A percentile compares a stretch with the other conserved stretches of the same genome.
phyloP scores from a whole-genome alignment of 2,113 vertebrate species.

The Ochotona curzoniae region DNA sequence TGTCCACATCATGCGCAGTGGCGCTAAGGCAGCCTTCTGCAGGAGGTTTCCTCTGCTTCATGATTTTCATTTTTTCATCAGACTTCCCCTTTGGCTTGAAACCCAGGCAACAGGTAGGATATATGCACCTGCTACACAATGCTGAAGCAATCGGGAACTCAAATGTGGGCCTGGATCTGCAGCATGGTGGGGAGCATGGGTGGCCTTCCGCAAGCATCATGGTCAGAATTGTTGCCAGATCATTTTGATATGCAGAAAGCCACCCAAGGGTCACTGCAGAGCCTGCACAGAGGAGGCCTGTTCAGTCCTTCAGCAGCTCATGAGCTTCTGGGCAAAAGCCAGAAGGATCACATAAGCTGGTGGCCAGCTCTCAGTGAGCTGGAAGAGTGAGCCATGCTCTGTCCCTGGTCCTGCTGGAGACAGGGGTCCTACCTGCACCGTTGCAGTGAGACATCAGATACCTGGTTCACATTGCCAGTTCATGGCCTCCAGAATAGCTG shows the following conservation, averaged over 20 bases:
- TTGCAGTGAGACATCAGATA: not conserved
- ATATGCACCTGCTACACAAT: not conserved
- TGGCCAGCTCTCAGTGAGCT: not conserved
- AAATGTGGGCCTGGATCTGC: not conserved
- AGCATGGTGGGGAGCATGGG: too few relatives aligned
- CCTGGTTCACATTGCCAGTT: not conserved
- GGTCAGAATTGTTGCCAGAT: not conserved
- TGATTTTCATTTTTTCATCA: not conserved
- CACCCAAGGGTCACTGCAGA: not conserved
- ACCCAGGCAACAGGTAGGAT: not conserved
- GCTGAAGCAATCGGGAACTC: not conserved
- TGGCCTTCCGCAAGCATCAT: not conserved
- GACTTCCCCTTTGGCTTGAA: not conserved
- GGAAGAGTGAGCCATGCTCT: accelerated
- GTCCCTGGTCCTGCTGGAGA: not conserved
- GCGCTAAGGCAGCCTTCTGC: not conserved
- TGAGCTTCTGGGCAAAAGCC: not conserved
- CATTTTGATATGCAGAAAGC: not conserved
- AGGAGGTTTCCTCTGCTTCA: not conserved
- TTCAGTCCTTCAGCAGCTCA: not conserved
- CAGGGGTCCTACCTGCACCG: not conserved
- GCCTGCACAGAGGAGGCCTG: not conserved
- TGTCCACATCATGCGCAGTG: not conserved
- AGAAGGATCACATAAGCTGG: not conserved
- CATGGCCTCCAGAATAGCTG: accelerated